These are phyloP conservation scores for Kuschelorhynchus macadamiae DNA, from an alignment of 2,888 invertebrate genomes.

Conservation along the genomic window DNA sequence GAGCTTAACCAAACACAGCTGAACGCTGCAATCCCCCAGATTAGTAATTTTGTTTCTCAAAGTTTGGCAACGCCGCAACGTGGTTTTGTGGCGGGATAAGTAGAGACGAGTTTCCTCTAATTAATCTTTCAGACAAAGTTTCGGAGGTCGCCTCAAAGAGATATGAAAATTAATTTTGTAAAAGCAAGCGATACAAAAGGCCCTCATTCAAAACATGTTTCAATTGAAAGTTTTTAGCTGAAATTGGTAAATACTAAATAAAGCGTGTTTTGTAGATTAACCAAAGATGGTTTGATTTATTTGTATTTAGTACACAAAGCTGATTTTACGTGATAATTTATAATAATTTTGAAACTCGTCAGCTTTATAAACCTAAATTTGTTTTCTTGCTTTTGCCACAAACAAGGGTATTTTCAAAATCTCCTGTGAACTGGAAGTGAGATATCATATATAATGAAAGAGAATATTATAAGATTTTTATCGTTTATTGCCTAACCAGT, in stretches of 20 bases:
- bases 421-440: no score
- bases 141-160: constrained; percentile 58
- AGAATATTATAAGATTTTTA: no score
- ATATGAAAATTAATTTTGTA: constrained; percentile 61
- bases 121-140: constrained; percentile 60
- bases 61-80: constrained; percentile 37
- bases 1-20: constrained; percentile 9
- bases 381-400: no score
- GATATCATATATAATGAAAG: no score
- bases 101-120: constrained; percentile 57
- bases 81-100: constrained; percentile 54
- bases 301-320: no score
- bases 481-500: no score
- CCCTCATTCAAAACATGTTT: constrained; percentile 37
- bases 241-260: constrained; percentile 31
- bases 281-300: constrained; percentile 23
- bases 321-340: no score
- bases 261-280: constrained; percentile 19
- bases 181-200: constrained; percentile 41
- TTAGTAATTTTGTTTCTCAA: constrained; percentile 12
- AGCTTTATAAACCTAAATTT: no score
- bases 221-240: constrained; percentile 18
- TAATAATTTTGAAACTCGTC: no score
- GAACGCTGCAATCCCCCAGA: constrained; percentile 1
- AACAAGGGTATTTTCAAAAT: no score